Conservation (phyloP, 2,113 vertebrate genomes). For the Lepidothrix coronata region DNA sequence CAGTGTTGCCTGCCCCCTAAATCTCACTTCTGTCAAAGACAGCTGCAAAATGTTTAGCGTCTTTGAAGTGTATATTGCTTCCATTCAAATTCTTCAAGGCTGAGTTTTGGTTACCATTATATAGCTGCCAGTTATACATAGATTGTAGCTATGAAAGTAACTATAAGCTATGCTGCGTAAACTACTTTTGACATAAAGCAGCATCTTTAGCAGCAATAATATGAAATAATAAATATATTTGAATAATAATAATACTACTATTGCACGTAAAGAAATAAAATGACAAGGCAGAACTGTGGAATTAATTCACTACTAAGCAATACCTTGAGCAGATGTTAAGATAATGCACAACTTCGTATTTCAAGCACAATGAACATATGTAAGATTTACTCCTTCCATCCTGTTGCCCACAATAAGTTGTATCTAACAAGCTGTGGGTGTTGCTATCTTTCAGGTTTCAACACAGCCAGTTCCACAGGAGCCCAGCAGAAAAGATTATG, state of each 20-base stretch:
- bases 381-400: neutral
- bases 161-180: neutral
- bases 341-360: neutral
- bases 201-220: neutral
- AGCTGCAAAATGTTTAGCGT: neutral
- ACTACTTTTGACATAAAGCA: neutral
- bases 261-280: neutral
- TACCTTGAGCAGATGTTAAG: neutral
- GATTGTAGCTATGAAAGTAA: neutral
- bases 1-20: neutral
- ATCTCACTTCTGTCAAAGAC: neutral
- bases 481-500: constrained; percentile 92
- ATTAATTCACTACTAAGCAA: neutral
- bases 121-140: neutral
- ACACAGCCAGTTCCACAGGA: constrained; percentile 91
- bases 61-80: neutral
- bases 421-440: neutral
- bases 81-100: neutral
- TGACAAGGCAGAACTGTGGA: neutral
- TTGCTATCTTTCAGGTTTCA: constrained; percentile 77
- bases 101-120: neutral
- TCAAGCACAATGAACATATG: neutral
- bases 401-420: neutral
- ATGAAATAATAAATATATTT: neutral
- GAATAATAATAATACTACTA: neutral